Conservation (phyloP, 1,140 invertebrate genomes). For the Branchinecta lynchi region DNA sequence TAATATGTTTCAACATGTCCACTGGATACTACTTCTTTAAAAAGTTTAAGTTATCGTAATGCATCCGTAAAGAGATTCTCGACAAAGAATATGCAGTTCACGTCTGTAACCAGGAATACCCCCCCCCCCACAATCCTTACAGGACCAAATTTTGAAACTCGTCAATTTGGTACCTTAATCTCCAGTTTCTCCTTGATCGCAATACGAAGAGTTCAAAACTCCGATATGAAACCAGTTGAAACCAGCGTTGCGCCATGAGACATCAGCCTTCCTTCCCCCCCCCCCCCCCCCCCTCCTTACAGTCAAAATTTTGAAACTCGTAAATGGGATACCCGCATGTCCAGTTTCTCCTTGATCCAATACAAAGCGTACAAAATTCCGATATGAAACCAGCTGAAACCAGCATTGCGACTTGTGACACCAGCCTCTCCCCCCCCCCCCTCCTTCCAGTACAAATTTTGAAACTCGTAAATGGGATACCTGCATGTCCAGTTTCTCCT, state of each 20-base stretch:
- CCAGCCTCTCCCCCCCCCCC: too few species aligned
- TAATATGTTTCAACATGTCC: too few species aligned
- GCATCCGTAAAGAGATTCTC: too few species aligned
- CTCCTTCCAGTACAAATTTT: not conserved
- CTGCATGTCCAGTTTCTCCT: conserved; percentile 54
- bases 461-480: conserved; percentile 25
- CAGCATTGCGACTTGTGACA: too few species aligned
- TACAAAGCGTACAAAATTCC: not conserved
- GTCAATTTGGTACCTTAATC: conserved; percentile 37
- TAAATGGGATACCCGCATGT: conserved; percentile 38
- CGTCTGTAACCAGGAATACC: too few species aligned
- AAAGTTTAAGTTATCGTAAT: too few species aligned
- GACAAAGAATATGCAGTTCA: too few species aligned
- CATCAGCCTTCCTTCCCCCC: too few species aligned
- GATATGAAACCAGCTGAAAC: not conserved
- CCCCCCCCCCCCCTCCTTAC: not conserved
- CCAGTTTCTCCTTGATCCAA: conserved; percentile 59
- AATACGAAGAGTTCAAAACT: conserved; percentile 30
- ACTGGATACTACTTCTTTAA: too few species aligned
- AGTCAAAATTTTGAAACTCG: too few species aligned
- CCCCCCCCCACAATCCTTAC: not conserved
- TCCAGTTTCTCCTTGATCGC: conserved; percentile 56
- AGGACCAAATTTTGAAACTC: too few species aligned
- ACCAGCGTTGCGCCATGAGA: too few species aligned
- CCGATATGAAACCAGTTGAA: not conserved